phyloP scores from a whole-genome alignment of 2,888 invertebrate species.

The Monochamus alternatus region DNA sequence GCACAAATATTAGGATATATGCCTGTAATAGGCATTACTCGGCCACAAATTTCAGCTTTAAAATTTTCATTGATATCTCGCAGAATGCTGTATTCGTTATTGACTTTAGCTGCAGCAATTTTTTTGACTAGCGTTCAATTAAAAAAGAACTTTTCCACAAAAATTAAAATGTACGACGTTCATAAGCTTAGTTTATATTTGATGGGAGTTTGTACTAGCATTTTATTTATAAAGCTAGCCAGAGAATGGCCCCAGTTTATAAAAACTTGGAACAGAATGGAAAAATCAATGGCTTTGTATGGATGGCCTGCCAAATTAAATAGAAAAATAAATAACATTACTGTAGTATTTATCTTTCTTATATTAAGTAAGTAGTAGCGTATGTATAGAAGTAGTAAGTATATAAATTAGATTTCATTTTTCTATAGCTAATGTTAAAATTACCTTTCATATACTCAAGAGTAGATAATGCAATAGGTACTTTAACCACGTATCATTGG shows the following conservation, averaged over 20 bases:
- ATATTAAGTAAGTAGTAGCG: not conserved
- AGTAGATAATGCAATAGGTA: no score
- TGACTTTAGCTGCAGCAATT: constrained; percentile 44
- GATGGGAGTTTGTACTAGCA: constrained; percentile 3
- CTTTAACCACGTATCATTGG: no score
- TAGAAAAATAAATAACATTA: constrained; percentile 37
- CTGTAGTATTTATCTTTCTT: constrained; percentile 42
- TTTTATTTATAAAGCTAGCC: constrained; percentile 26
- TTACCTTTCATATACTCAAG: no score
- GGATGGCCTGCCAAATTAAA: constrained; percentile 44
- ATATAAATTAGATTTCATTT: no score
- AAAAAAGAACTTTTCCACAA: constrained; percentile 24
- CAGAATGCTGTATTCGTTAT: constrained; percentile 45
- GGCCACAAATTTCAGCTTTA: constrained; percentile 31
- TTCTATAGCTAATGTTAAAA: no score
- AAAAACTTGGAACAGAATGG: constrained; percentile 49
- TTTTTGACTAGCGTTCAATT: constrained; percentile 43
- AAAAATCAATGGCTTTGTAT: constrained; percentile 48
- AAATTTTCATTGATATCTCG: constrained; percentile 52
- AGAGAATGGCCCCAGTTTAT: constrained; percentile 34
- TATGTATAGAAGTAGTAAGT: no score
- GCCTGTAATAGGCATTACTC: constrained; percentile 49
- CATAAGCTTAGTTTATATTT: constrained; percentile 21
- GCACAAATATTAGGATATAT: constrained; percentile 54
- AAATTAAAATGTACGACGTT: constrained; percentile 35